Conservation (phyloP, 2,113 vertebrate species). For the Indicator maculatus region DNA sequence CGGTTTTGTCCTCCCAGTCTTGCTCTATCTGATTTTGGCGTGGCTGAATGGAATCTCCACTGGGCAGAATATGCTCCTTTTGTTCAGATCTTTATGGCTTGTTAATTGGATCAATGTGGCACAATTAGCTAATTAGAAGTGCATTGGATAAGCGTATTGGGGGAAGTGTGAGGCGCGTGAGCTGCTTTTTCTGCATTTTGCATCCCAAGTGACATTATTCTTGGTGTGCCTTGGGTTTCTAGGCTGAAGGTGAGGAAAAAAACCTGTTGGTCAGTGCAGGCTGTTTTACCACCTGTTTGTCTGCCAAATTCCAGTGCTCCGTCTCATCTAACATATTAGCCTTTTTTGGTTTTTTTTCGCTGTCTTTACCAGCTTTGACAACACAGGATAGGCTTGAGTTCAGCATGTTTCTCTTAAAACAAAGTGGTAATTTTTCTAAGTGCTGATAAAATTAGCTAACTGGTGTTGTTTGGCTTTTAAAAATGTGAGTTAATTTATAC, state of each 20-base stretch:
- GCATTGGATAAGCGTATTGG: neutral
- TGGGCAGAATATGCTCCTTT: slow-evolving; percentile 17
- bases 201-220: neutral
- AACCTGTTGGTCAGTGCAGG: neutral
- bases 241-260: neutral
- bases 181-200: slow-evolving; percentile 5
- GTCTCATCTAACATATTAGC: neutral
- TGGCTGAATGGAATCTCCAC: slow-evolving; percentile 11
- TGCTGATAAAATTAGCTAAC: slow-evolving; percentile 54
- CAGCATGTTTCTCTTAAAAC: slow-evolving; percentile 11
- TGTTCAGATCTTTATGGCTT: neutral
- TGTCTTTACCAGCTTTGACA: neutral
- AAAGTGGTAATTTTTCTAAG: neutral
- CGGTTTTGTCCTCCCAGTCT: neutral
- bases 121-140: slow-evolving; percentile 53
- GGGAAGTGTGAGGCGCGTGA: neutral
- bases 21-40: neutral
- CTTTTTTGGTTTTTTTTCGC: neutral
- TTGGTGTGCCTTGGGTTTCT: neutral
- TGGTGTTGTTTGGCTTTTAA: slow-evolving; percentile 44
- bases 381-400: neutral
- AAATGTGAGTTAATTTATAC: slow-evolving; percentile 59
- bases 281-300: neutral
- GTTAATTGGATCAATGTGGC: slow-evolving; percentile 55
- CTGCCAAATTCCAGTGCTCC: neutral